Percentiles rank a stretch among this genome's conserved stretches.
phyloP scores from a whole-genome alignment of 2,113 vertebrate species.

The Pterocles gutturalis region DNA sequence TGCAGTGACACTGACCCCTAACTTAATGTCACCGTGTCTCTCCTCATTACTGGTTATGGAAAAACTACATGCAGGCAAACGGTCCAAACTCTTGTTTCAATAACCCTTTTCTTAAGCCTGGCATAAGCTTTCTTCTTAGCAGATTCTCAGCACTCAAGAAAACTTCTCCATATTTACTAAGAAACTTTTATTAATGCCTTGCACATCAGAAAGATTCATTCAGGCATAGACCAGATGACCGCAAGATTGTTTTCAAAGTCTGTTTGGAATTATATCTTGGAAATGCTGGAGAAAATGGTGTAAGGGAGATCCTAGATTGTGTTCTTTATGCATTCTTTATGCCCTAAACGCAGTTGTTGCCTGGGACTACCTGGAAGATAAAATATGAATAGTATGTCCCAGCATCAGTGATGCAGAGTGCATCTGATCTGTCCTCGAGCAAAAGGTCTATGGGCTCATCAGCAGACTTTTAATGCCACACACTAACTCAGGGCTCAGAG shows the following conservation, averaged over 20 bases:
- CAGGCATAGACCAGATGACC: constrained; percentile 33
- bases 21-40: not conserved
- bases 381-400: not conserved
- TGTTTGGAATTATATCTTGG: constrained; percentile 45
- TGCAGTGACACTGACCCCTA: not conserved
- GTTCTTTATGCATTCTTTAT: not conserved
- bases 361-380: not conserved
- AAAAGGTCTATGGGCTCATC: constrained; percentile 21
- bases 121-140: not conserved
- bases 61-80: not conserved
- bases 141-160: not conserved
- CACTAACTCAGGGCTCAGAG: not conserved
- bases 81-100: not conserved
- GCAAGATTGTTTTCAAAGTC: constrained; percentile 40
- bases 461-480: not conserved
- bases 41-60: not conserved
- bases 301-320: not conserved
- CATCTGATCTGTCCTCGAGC: constrained; percentile 19
- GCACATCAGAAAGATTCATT: not conserved
- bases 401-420: not conserved
- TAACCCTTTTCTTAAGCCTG: not conserved
- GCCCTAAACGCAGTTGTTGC: not conserved
- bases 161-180: not conserved
- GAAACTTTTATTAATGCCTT: constrained; percentile 19
- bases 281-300: not conserved